Evolutionary conservation across 53 echinoderm and acorn worm species (phyloP), one percentile per base, ranked within the genome.

Genomic region (Mesocentrotus franciscanus): DNA sequence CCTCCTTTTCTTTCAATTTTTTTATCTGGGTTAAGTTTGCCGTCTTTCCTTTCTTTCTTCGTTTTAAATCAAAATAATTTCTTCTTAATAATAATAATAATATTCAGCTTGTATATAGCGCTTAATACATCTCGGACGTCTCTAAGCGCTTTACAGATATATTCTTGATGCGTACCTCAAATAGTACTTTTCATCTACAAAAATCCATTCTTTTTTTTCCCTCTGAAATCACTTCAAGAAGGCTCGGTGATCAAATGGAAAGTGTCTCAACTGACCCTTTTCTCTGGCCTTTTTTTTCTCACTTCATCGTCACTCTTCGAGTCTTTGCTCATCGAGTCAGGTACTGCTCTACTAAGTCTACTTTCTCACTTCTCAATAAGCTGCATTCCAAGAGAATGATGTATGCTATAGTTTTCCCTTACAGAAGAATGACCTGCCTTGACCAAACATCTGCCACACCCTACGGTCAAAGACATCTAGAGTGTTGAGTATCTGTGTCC

Each of bases 371-470:
- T 24, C 24, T 24, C 24, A 68, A 68, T 68, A 24, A 68, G 24
- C 20, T 68, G 68, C 22, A 24, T 22, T 68, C 24, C 22, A 68
- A 68, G 68, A 26, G 68, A 68, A 26, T 68, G 68, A 68, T 68
- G 68, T 24, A 20, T 68, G 24, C 68, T 20, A 7, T 4, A 18
- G 68, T 68, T 7, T 74, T 32, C 30, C 32, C 74, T 74, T 74
- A 30, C 74, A 12, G 7, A 26, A 12, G 7, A 68, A 68, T 26
- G 74, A 30, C 32, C 14, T 74, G 27, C 74, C 74, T 74, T 74
- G 74, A 74, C 74, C 74, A 30, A 74, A 74, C 74, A 74, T 74
- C 74, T 74, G 74, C 74, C 74, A 74, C 30, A 30, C 74, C 74
- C 74, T 74, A 30, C 32, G 74, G 74, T 18, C 74, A 74, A 9